A percentile compares a stretch with the other conserved stretches of the same genome.
These are phyloP conservation scores for Branchinecta sandiegonensis DNA, from an alignment of 2,888 invertebrate species.

Conservation along the genomic window DNA sequence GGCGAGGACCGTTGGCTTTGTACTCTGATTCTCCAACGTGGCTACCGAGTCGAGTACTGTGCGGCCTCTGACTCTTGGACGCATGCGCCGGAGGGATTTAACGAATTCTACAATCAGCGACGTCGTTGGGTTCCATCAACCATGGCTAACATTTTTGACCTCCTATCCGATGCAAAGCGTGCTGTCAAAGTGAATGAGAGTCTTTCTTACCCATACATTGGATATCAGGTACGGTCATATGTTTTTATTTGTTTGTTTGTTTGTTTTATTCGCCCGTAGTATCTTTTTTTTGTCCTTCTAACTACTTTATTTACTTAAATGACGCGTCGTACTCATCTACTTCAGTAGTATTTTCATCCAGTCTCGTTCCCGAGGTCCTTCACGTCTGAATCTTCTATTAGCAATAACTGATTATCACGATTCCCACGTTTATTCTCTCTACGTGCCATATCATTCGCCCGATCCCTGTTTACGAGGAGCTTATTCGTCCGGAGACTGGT, in stretches of 20 bases:
- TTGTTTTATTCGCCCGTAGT: neutral
- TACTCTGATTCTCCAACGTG: slow-evolving; percentile 41
- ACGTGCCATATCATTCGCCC: too few relatives aligned
- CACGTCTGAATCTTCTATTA: neutral
- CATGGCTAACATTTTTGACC: slow-evolving; percentile 43
- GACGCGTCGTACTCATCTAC: too few relatives aligned
- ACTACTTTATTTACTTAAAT: neutral
- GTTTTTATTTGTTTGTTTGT: neutral
- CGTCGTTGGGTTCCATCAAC: slow-evolving; percentile 44
- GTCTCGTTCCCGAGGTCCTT: too few relatives aligned
- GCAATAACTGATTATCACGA: too few relatives aligned
- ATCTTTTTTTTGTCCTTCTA: neutral
- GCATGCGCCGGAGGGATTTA: slow-evolving; percentile 41
- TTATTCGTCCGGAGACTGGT: too few relatives aligned
- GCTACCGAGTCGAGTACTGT: slow-evolving; percentile 37
- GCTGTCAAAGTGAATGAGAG: slow-evolving; percentile 40
- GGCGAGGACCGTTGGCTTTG: slow-evolving; percentile 40
- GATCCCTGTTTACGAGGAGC: too few relatives aligned
- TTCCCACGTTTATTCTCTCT: too few relatives aligned
- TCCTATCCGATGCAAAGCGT: slow-evolving; percentile 36
- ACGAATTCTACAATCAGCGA: slow-evolving; percentile 43
- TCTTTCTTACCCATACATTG: slow-evolving; percentile 36
- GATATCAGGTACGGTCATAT: slow-evolving; percentile 31
- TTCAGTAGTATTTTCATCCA: too few relatives aligned
- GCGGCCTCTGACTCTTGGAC: slow-evolving; percentile 37